phyloP scores from a whole-genome alignment of 2,797 vertebrate species.

The Sebastes alutus region DNA sequence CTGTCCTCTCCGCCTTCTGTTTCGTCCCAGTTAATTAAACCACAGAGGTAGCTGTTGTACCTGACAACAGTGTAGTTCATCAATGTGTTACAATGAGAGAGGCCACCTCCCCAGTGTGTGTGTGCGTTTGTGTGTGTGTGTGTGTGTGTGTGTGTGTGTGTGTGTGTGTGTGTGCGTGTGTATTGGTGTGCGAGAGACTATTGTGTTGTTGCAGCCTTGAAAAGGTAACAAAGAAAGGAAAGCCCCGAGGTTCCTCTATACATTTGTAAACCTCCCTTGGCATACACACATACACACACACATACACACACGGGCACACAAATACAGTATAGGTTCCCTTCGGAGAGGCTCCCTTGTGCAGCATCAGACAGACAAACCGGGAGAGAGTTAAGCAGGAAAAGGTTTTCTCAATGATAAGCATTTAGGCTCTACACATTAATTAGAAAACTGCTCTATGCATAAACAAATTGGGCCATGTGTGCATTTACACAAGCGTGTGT shows the following conservation, averaged over 20 bases:
- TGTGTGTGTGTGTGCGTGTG: background rate
- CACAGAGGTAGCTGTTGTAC: slow-evolving; percentile 66
- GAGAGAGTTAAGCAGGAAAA: slow-evolving; percentile 44
- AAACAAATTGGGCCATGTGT: slow-evolving; percentile 52
- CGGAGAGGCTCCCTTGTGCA: slow-evolving; percentile 51
- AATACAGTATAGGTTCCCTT: slow-evolving; percentile 16
- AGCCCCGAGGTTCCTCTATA: slow-evolving; percentile 64
- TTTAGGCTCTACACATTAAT: slow-evolving; percentile 72
- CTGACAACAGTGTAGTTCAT: slow-evolving; percentile 71
- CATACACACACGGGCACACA: background rate
- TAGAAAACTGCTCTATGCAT: slow-evolving; percentile 63
- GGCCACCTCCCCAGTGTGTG: slow-evolving; percentile 61
- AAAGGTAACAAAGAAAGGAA: slow-evolving; percentile 74
- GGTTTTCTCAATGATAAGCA: slow-evolving; percentile 62
- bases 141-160: slow-evolving; percentile 22
- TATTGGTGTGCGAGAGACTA: slow-evolving; percentile 17
- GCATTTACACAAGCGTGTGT: background rate
- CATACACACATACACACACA: background rate
- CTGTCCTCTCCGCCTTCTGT: slow-evolving; percentile 26
- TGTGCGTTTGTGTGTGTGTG: background rate
- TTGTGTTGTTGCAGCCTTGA: slow-evolving; percentile 61
- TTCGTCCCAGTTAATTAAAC: slow-evolving; percentile 73
- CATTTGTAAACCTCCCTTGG: slow-evolving; percentile 51
- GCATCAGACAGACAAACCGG: slow-evolving; percentile 49
- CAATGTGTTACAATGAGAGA: slow-evolving; percentile 62